phyloP scores from a whole-genome alignment of 1,140 invertebrate genomes.

The Achroia grisella region DNA sequence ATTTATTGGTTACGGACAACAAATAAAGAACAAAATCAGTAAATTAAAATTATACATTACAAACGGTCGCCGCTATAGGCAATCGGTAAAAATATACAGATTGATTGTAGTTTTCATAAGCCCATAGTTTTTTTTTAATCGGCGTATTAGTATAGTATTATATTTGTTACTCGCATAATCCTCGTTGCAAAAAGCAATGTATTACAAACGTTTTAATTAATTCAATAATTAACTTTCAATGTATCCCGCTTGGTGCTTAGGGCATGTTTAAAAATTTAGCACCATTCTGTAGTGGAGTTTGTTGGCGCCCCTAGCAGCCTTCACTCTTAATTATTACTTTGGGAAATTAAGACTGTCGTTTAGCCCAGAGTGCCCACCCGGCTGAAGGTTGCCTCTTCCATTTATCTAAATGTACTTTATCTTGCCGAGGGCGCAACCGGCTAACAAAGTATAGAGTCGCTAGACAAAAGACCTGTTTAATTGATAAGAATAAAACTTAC shows the following conservation, averaged over 20 bases:
- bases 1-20: too few species aligned
- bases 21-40: too few species aligned
- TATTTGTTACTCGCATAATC: too few species aligned
- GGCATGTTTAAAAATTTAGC: constrained; percentile 68
- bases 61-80: too few species aligned
- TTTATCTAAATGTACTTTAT: constrained; percentile 72
- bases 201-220: constrained; percentile 28
- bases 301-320: constrained; percentile 44
- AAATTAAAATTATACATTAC: too few species aligned
- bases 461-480: not conserved
- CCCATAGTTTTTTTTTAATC: too few species aligned
- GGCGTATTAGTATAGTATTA: too few species aligned
- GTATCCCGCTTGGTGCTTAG: constrained; percentile 66
- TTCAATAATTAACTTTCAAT: constrained; percentile 61
- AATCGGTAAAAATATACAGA: too few species aligned
- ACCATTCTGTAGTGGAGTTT: constrained; percentile 29
- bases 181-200: too few species aligned
- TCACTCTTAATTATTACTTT: constrained; percentile 76
- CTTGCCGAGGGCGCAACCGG: constrained; percentile 38
- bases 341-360: constrained; percentile 74
- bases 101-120: too few species aligned
- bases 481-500: too few species aligned
- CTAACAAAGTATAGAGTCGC: constrained; percentile 28
- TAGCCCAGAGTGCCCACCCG: constrained; percentile 55
- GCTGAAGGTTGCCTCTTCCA: constrained; percentile 56